These are phyloP conservation scores for Lochmaea capreae DNA, from an alignment of 2,888 invertebrate genomes.

Conservation along the genomic window DNA sequence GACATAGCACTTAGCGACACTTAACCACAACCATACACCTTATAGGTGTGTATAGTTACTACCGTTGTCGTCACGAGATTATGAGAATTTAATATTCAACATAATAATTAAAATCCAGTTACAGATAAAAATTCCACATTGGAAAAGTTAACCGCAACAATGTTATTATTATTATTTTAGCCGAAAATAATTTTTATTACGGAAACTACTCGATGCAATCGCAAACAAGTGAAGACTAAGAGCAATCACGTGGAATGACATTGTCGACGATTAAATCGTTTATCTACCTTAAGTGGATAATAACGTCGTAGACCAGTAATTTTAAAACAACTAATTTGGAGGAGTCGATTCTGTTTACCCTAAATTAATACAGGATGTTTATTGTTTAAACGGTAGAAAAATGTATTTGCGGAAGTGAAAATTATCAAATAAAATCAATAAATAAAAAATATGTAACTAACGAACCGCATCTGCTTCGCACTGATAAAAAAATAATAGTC, in stretches of 20 bases:
- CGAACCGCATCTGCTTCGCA: too few species aligned
- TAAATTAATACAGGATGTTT: too few species aligned
- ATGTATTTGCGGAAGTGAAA: too few species aligned
- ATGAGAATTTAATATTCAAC: neutral
- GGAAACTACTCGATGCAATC: neutral
- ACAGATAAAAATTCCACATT: neutral
- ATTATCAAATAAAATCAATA: too few species aligned
- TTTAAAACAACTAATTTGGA: neutral
- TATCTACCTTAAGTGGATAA: constrained; percentile 27
- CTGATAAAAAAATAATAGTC: too few species aligned
- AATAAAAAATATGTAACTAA: too few species aligned
- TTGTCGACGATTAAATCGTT: neutral
- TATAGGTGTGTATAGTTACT: neutral
- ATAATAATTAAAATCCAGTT: neutral
- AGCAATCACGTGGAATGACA: constrained; percentile 2
- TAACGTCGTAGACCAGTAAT: constrained; percentile 4
- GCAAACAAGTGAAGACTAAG: neutral
- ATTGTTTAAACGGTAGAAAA: too few species aligned
- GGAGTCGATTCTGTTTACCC: neutral
- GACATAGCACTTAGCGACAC: constrained; percentile 38
- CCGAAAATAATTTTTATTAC: neutral
- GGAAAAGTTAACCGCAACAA: neutral
- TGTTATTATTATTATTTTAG: neutral
- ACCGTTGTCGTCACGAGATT: neutral
- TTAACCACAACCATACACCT: neutral